Evolutionary conservation across 2,797 vertebrate species (phyloP), one percentile per base, ranked within the genome.

Genomic region (Diceros bicornis): DNA sequence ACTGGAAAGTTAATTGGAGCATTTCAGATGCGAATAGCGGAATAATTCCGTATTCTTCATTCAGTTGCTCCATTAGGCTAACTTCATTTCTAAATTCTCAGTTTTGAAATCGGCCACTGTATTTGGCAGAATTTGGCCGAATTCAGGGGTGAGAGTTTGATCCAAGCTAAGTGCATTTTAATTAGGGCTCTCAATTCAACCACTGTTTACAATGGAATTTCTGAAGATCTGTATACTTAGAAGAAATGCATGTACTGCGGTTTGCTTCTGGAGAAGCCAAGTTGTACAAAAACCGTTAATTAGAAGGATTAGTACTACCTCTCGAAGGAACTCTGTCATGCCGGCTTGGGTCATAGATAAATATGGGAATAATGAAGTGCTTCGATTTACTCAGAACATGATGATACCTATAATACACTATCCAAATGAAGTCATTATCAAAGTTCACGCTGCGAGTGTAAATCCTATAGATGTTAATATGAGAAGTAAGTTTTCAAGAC

Each of bases 401-500:
- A 85, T 95, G 69, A 98, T 99, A 92, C 99, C 99, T 18, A 7
- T 99, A 82, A 99, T 99, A 97, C 95, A 98, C 93, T 99, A 99
- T 86, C 99, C 99, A 20, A 99, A 99, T 98, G 99, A 99, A 98
- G 99, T 99, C 41, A 99, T 99, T 77, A 98, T 99, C 87, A 99
- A 99, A 97, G 99, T 99, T 97, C 99, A 99, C 12, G 99, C 99
- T 41, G 99, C 99, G 27, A 99, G 99, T 97, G 98, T 99, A 74
- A 99, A 99, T 98, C 99, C 99, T 23, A 98, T 99, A 88, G 99
- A 99, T 97, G 98, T 99, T 96, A 99, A 99, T 97, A 99, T 99
- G 99, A 99, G 99, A 99, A 99, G 99, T 99, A 99, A 99, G 99
- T 99, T 94, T 89, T 82, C 32, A 18, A 93, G 74, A 84, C 20